Percentiles rank a stretch among this genome's conserved stretches.
phyloP scores from a whole-genome alignment of 2,888 invertebrate genomes.

The Diloba caeruleocephala region DNA sequence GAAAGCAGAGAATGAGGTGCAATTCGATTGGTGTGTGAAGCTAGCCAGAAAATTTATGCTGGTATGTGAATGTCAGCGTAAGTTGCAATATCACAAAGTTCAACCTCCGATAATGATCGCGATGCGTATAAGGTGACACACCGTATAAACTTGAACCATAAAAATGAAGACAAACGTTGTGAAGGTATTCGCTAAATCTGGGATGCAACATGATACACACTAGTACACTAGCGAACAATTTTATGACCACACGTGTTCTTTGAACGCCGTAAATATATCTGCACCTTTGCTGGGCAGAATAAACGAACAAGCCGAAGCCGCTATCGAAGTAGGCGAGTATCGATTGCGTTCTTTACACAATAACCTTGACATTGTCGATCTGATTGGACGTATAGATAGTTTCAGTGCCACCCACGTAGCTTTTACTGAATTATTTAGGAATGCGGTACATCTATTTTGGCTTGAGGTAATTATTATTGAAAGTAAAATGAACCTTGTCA shows the following conservation, averaged over 20 bases:
- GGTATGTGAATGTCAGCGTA: too few relatives aligned
- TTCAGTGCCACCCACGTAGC: slow-evolving; percentile 44
- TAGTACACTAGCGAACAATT: slow-evolving; percentile 36
- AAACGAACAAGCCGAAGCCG: slow-evolving; percentile 22
- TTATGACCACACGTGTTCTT: slow-evolving; percentile 38
- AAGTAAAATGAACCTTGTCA: slow-evolving; percentile 3
- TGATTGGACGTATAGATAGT: slow-evolving; percentile 44
- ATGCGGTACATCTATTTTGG: slow-evolving; percentile 35
- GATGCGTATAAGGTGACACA: neutral
- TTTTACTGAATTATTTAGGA: slow-evolving; percentile 41
- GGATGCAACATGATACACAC: slow-evolving; percentile 39
- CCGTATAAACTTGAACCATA: slow-evolving; percentile 5
- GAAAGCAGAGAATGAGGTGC: too few relatives aligned
- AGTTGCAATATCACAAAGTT: slow-evolving; percentile 8
- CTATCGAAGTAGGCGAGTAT: slow-evolving; percentile 45
- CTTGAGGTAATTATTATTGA: slow-evolving; percentile 10
- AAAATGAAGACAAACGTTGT: slow-evolving; percentile 31
- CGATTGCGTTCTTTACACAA: slow-evolving; percentile 42
- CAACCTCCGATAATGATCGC: slow-evolving; percentile 5
- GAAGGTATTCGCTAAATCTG: slow-evolving; percentile 2
- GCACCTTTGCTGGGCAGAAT: slow-evolving; percentile 14
- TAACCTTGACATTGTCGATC: slow-evolving; percentile 53
- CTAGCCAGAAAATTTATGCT: too few relatives aligned
- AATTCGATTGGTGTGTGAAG: too few relatives aligned
- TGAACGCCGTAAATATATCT: slow-evolving; percentile 35